Evolutionary conservation across 2,113 vertebrate genomes (phyloP), one percentile per base, ranked within the genome.

Genomic region (Psilopsiagon aurifrons): DNA sequence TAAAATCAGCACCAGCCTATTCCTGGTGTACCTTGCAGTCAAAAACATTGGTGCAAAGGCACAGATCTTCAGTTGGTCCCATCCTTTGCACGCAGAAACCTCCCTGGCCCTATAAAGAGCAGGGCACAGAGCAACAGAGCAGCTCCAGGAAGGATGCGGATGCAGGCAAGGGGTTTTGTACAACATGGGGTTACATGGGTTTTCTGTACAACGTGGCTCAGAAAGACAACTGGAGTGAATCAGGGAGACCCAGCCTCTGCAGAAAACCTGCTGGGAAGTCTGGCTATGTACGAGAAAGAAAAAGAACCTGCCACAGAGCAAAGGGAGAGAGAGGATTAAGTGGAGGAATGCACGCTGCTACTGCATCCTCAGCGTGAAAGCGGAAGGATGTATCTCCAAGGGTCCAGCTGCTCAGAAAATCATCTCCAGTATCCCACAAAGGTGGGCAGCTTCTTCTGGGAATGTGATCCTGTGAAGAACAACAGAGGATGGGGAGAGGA

Each of bases 321-420:
- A 87, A 83, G 67, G 44, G 39, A 73, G 55, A 47, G 69, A 16
- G 43, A 41, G 60, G 62, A 83, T 63, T 63, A 78, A 24, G 35
- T 68, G 71, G 35, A 80, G 68, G 49, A 69, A 74, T 25, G 73
- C 79, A 22, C 1, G 11, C 67, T 68, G 83, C 52, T 68, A 11
- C 66, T 33, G 52, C 67, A 51, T 46, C 73, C 67, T 17, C 66
- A 28, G 60, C 2, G 0, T 19, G 73, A 62, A 28, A n/a, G 27
- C 0, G 0, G 66, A 1, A 1, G 47, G 73, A 44, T 24, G 67
- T 7, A 51, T 28, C 54, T 83, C 60, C 29, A 2, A 52, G 29
- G 37, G 76, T 62, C 51, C 77, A 77, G 64, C 47, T 80, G 75
- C 27, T 69, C 81, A 80, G 43, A 63, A 63, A 63, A 75, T 29